Base-by-base conservation (phyloP, 1,140 invertebrate genomes). In the Tigriopus japonicus region DNA sequence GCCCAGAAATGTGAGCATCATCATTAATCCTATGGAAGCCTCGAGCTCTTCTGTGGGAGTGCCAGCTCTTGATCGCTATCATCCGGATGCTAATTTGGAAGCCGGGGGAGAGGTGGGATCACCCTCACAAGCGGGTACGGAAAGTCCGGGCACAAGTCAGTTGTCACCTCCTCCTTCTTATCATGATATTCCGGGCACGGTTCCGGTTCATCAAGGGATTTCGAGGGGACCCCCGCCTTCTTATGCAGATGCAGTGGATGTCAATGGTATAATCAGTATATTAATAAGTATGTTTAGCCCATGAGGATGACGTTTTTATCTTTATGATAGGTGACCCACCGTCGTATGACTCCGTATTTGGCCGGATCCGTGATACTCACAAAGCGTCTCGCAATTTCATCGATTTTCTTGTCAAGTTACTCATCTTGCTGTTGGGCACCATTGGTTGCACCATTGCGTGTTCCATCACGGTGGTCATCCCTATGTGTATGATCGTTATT, bases 161-260 rank as follows among this genome's bases (percentile, higher is more conserved):
- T 21, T 59, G 58, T 59, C 58, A n/a, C 58, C 58, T 2, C 58
- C 58, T 1, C 58, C 58, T 49, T 63, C 35, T 6, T 65, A 40
- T 51, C 62, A 62, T 19, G 53, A 66, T 59, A 64, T 67, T 14
- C 67, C 67, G 40, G 67, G 67, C 19, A 67, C 65, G 23, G 67
- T 67, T 52, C 66, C 67, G 49, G 24, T 63, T n/a, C 62, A 63
- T 55, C 55, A 59, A 19, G 66, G 64, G 23, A 21, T 52, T 15
- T 61, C 61, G 23, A 52, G 35, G 41, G 64, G 63, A 6, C 67
- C 67, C 13, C 67, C 67, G 12, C 67, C 67, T 3, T 67, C 66
- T 7, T 67, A 67, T 60, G 67, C 67, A 14, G 67, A 67, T 24
- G 67, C 67, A 42, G 61, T 67, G 13, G 65, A 67, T 55, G 65